These are phyloP conservation scores for Rhodinocichla rosea DNA, from an alignment of 2,113 vertebrate species.

Conservation along the genomic window DNA sequence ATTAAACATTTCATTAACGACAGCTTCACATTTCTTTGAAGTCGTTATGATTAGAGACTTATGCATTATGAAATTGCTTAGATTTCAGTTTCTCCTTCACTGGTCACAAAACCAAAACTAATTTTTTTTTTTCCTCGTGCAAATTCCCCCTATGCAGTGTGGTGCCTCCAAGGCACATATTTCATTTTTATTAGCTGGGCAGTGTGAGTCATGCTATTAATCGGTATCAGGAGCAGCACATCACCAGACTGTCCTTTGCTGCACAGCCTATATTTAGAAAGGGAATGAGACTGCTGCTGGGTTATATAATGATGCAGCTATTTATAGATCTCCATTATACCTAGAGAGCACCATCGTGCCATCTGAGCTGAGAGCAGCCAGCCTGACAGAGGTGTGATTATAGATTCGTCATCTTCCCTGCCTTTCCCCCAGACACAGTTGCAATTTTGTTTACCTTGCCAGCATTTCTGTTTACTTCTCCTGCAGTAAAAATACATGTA, in stretches of 20 bases:
- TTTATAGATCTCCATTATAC: constrained; percentile 76
- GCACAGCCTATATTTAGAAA: constrained; percentile 77
- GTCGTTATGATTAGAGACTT: constrained; percentile 1
- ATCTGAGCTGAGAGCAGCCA: constrained; percentile 60
- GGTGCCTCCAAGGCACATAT: constrained; percentile 48
- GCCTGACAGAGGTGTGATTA: constrained; percentile 57
- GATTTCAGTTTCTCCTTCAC: constrained; percentile 30
- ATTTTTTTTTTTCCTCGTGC: background rate
- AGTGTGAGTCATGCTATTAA: constrained; percentile 71
- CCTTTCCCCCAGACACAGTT: constrained; percentile 6
- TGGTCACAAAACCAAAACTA: background rate
- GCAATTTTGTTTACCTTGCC: constrained; percentile 50
- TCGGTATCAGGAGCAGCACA: constrained; percentile 58
- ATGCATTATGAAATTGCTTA: constrained; percentile 19
- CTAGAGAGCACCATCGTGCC: constrained; percentile 67
- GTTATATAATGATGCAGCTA: constrained; percentile 74
- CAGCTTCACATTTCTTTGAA: constrained; percentile 30
- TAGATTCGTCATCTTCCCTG: background rate
- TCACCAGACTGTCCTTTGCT: constrained; percentile 69
- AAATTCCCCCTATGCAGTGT: constrained; percentile 9
- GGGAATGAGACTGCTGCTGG: constrained; percentile 71
- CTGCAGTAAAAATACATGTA: constrained; percentile 14
- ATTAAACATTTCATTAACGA: background rate
- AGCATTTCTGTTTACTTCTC: constrained; percentile 29
- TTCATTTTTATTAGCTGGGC: constrained; percentile 71